Evolutionary conservation across 2,888 invertebrate genomes (phyloP).

Genomic region (Lumbricus terrestris): DNA sequence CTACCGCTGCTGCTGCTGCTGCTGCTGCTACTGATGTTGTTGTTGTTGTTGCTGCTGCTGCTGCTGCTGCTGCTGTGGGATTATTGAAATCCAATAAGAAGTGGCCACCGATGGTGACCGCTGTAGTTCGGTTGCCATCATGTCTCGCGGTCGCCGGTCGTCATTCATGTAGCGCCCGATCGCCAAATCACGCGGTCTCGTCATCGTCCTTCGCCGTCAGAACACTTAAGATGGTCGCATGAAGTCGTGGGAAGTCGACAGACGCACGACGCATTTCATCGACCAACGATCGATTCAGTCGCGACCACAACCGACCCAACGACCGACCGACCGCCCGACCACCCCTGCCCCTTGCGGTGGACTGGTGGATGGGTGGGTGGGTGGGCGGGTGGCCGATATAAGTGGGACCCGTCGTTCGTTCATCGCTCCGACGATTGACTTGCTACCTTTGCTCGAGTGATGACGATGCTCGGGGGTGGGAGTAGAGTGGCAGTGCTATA

Average conservation of each 20-base stretch:
- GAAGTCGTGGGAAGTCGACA: neutral
- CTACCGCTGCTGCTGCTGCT: no score
- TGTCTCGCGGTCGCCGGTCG: neutral
- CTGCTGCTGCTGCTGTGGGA: neutral
- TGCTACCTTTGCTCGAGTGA: neutral
- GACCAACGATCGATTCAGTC: conserved; percentile 8
- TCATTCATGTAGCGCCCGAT: neutral
- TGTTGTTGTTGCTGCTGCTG: no score
- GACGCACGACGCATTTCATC: neutral
- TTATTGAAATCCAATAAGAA: neutral
- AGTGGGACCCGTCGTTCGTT: neutral
- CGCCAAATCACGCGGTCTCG: neutral
- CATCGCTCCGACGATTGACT: neutral
- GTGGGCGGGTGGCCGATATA: neutral
- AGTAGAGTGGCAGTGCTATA: no score
- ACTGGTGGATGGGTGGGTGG: no score
- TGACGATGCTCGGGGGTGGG: neutral
- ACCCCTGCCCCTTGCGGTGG: neutral
- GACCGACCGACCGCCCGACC: neutral
- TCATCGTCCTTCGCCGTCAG: no score
- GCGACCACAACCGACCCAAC: neutral
- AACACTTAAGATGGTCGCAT: neutral
- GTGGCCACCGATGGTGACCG: neutral
- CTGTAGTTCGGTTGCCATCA: neutral
- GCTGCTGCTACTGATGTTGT: no score